Conservation (phyloP, 2,888 invertebrate species). For the Helleia helle region DNA sequence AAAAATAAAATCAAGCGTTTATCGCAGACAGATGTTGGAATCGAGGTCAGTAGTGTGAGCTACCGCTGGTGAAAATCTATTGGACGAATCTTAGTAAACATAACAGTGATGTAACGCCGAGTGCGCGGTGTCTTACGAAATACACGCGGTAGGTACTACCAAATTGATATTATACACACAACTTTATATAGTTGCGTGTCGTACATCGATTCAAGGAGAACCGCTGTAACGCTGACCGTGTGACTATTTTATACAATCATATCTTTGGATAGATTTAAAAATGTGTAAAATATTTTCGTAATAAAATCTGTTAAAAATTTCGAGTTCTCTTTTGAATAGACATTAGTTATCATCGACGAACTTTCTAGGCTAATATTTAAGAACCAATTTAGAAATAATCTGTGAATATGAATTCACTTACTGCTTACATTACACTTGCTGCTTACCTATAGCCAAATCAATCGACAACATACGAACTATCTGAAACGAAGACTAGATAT, state of each 20-base stretch:
- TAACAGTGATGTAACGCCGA: constrained; percentile 51
- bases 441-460: no score
- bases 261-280: not conserved
- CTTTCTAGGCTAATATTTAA: no score
- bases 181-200: not conserved
- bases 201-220: constrained; percentile 48
- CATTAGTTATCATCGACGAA: no score
- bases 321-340: no score
- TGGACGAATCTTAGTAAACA: constrained; percentile 49
- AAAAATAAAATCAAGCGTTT: constrained; percentile 20
- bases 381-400: no score
- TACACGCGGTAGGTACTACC: constrained; percentile 36
- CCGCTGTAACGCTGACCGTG: constrained; percentile 21
- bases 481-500: no score
- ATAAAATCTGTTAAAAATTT: no score
- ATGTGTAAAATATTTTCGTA: not conserved
- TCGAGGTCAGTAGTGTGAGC: constrained; percentile 60
- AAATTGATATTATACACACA: constrained; percentile 27
- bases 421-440: no score
- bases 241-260: not conserved
- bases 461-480: no score
- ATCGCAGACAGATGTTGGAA: constrained; percentile 46
- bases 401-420: no score
- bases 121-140: constrained; percentile 50
- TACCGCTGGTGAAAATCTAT: constrained; percentile 44